Base-by-base conservation (phyloP, 2,113 vertebrate species). In the Pollachius pollachius region DNA sequence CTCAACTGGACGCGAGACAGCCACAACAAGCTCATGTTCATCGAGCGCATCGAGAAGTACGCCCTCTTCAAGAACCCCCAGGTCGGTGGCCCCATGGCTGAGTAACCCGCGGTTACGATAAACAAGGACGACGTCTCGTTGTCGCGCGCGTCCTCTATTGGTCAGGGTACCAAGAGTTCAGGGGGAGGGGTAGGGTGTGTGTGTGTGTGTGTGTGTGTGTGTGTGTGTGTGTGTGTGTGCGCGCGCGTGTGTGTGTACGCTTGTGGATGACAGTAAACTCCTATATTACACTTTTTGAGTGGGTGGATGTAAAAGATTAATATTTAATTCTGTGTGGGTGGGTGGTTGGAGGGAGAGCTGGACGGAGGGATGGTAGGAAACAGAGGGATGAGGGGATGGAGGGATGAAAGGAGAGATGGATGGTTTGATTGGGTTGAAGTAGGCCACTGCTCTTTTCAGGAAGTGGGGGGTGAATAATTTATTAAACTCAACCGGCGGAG, bases 51-150 rank as follows among this genome's bases (percentile, higher is more conserved):
- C 76, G 97, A 99, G 92, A 98, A 98, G 89, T 97, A 99, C 0
- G 97, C 97, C 62, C 95, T 99, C 70, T 99, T 99, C 88, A 99
- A 99, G 90, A 99, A 99, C 82, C 97, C 97, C 18, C 97, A 99
- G 94, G 97, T 99, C 65, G 79, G 13, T 13, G n/a, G 21, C 4
- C 0, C 41, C 59, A 0, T 61, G 41, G 41, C 25, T 17, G n/a
- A 62, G 58, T 3, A 2, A 63, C 21, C 23, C 30, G 15, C 41
- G 4, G 58, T 19, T 2, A 23, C 21, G 2, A 23, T 23, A 23
- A 23, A 23, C 21, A 23, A 23, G 21, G 21, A 23, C 21, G 21
- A 23, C 21, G 21, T 23, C 21, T 23, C 21, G 21, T 23, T 23
- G 21, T 23, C 21, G 21, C 21, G 21, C 2, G 21, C 2, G 21